Conservation (phyloP, 2,113 vertebrate genomes). For the Ailurus styani region DNA sequence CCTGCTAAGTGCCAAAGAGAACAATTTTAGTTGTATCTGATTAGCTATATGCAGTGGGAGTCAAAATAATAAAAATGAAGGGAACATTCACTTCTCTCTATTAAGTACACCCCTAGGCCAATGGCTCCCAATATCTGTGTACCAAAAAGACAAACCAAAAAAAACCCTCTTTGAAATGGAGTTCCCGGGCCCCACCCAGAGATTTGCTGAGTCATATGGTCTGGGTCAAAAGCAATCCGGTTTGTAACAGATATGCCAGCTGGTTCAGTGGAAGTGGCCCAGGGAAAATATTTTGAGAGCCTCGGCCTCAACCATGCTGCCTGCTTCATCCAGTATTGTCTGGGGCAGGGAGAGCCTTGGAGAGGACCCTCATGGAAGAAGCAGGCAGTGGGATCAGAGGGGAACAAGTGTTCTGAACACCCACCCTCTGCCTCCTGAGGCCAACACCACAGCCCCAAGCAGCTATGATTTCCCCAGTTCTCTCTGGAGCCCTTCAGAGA, state of each 20-base stretch:
- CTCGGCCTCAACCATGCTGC: neutral
- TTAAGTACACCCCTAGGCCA: neutral
- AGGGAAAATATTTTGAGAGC: neutral
- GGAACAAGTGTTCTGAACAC: neutral
- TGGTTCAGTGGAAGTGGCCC: neutral
- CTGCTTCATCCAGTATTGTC: neutral
- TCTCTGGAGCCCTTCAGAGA: neutral
- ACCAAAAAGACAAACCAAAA: neutral
- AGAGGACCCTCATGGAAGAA: neutral
- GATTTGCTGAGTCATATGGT: neutral
- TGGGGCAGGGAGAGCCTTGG: neutral
- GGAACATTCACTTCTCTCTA: neutral
- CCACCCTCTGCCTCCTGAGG: neutral
- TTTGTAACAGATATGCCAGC: neutral
- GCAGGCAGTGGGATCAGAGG: neutral
- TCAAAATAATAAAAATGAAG: slow-evolving; percentile 21
- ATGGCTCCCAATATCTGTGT: neutral
- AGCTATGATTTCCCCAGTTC: neutral
- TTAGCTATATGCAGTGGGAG: neutral
- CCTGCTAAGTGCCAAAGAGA: neutral
- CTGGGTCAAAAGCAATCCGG: neutral
- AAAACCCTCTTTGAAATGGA: neutral
- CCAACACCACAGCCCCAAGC: neutral
- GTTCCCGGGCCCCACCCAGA: neutral
- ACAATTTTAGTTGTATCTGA: neutral